These are phyloP conservation scores for Dermochelys coriacea DNA, from an alignment of 2,797 vertebrate genomes.

Conservation along the genomic window DNA sequence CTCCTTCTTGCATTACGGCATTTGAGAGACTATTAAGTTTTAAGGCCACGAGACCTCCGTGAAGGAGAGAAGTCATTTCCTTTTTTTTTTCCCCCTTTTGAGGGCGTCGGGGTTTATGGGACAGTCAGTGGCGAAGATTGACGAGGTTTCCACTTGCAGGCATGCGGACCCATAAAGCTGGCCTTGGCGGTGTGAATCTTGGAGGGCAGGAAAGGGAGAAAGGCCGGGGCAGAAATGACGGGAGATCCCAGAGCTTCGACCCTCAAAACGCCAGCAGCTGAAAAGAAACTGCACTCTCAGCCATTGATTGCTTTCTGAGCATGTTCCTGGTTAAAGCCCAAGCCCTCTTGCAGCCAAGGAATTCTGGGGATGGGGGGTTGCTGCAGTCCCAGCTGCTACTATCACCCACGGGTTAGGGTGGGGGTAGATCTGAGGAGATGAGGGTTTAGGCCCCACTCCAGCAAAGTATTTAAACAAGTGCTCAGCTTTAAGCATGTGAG, in stretches of 20 bases:
- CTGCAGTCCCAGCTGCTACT: not conserved
- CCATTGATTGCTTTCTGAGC: not conserved
- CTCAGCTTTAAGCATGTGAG: not conserved
- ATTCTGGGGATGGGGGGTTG: not conserved
- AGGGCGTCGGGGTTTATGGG: conserved; percentile 54
- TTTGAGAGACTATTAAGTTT: conserved; percentile 85
- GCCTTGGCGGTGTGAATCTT: not conserved
- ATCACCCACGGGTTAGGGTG: not conserved
- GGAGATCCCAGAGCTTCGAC: not conserved
- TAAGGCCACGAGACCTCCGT: conserved; percentile 80
- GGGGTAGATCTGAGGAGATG: not conserved
- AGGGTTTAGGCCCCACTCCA: not conserved
- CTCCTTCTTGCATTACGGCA: conserved; percentile 76
- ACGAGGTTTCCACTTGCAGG: not conserved
- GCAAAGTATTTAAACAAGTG: not conserved
- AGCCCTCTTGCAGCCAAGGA: not conserved
- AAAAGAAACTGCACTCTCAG: not conserved
- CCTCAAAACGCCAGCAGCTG: not conserved
- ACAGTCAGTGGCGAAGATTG: not conserved
- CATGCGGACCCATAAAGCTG: not conserved
- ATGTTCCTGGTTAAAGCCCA: not conserved
- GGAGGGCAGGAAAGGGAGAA: not conserved
- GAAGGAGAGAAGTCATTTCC: conserved; percentile 75
- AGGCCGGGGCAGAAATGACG: not conserved
- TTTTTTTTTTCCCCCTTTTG: not conserved